These are phyloP conservation scores for Meloe dianella DNA, from an alignment of 2,888 invertebrate genomes.

Conservation along the genomic window DNA sequence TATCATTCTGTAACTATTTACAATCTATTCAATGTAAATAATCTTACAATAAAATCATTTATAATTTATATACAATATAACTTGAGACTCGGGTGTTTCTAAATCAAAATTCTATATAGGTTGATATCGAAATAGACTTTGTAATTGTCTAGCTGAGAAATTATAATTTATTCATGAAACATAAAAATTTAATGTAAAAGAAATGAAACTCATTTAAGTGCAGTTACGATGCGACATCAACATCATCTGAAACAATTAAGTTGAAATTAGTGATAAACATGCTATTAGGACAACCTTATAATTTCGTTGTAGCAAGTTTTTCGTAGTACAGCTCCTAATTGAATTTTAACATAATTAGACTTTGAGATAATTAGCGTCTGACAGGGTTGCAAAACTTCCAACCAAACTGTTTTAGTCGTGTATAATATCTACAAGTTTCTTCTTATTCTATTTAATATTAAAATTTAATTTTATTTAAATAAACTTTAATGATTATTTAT, in stretches of 20 bases:
- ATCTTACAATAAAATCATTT: slow-evolving; percentile 23
- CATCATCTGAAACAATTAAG: slow-evolving; percentile 29
- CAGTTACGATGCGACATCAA: slow-evolving; percentile 14
- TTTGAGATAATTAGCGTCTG: slow-evolving; percentile 45
- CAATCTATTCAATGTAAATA: slow-evolving; percentile 33
- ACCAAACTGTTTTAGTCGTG: slow-evolving; percentile 22
- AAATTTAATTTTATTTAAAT: not conserved
- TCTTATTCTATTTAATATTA: not conserved
- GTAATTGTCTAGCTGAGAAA: not conserved
- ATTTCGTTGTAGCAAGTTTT: slow-evolving; percentile 46
- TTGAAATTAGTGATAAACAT: slow-evolving; percentile 30
- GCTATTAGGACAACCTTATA: slow-evolving; percentile 35
- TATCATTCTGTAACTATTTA: slow-evolving; percentile 42
- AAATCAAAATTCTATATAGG: not conserved
- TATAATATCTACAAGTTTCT: slow-evolving; percentile 27
- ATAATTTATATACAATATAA: not conserved
- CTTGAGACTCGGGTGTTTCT: not conserved
- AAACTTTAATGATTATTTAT: not conserved
- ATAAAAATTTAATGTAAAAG: not conserved
- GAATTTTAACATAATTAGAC: slow-evolving; percentile 48
- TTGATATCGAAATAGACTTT: not conserved
- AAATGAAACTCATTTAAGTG: slow-evolving; percentile 1
- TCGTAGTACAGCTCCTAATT: slow-evolving; percentile 45
- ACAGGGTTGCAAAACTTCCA: slow-evolving; percentile 20
- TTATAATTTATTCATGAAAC: not conserved